Conservation (phyloP, 2,888 invertebrate genomes). For the Nymphalis c-album region DNA sequence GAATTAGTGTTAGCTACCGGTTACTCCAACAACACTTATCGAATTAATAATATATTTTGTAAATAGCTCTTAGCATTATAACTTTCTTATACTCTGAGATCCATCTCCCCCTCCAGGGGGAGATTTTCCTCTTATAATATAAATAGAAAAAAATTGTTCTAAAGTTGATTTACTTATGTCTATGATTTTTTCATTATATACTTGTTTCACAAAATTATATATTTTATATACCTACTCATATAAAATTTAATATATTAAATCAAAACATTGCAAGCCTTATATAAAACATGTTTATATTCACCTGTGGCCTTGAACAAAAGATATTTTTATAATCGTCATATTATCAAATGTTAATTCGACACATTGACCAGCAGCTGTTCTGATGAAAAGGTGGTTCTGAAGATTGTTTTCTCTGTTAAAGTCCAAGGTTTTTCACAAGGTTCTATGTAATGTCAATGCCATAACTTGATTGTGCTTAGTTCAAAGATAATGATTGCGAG, state of each 20-base stretch:
- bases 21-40: no score
- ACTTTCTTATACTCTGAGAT: no score
- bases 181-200: no score
- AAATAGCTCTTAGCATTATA: no score
- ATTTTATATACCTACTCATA: neutral
- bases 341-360: conserved; percentile 30
- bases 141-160: no score
- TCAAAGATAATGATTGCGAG: no score
- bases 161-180: no score
- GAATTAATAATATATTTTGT: no score
- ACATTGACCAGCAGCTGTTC: conserved; percentile 33
- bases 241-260: neutral
- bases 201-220: neutral
- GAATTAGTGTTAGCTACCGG: no score
- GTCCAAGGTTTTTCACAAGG: conserved; percentile 7
- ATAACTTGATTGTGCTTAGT: no score
- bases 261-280: conserved; percentile 22
- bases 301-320: conserved; percentile 27
- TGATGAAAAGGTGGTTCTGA: conserved; percentile 35
- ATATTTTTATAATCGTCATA: conserved; percentile 20
- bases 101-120: no score
- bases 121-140: no score
- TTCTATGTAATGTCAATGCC: conserved; percentile 18
- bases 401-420: conserved; percentile 14
- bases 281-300: conserved; percentile 25